Evolutionary conservation across 2,888 invertebrate genomes (phyloP).

Genomic region (Chalcis sispes): DNA sequence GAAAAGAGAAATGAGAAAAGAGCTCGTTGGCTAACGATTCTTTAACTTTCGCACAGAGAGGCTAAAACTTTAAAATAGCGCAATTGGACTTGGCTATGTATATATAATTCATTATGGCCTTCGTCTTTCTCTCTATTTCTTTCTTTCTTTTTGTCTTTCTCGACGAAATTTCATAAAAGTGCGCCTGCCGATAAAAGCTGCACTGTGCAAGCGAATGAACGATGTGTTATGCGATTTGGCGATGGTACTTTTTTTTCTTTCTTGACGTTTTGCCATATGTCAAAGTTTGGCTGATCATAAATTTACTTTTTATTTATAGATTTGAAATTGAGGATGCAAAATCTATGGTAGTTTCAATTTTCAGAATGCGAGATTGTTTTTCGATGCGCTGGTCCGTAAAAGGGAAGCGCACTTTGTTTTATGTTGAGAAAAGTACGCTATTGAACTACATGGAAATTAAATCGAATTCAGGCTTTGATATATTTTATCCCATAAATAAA

Average conservation of each 20-base stretch:
- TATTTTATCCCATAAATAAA: too few relatives aligned
- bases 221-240: constrained; percentile 20
- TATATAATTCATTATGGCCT: constrained; percentile 46
- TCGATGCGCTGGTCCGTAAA: too few relatives aligned
- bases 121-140: background rate
- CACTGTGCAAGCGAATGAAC: constrained; percentile 12
- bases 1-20: constrained; percentile 29
- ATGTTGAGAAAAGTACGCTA: background rate
- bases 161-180: constrained; percentile 42
- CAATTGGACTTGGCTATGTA: background rate
- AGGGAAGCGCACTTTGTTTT: background rate
- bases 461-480: too few relatives aligned
- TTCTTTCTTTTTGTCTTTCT: background rate
- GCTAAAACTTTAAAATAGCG: constrained; percentile 40
- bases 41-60: constrained; percentile 62
- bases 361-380: too few relatives aligned
- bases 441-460: background rate
- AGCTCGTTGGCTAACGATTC: constrained; percentile 65
- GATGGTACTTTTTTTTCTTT: background rate
- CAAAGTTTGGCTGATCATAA: background rate
- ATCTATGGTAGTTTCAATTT: too few relatives aligned
- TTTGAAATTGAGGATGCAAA: too few relatives aligned
- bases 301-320: background rate
- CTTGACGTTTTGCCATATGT: background rate
- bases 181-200: constrained; percentile 22